Evolutionary conservation across 2,888 invertebrate genomes (phyloP), one percentile per base, ranked within the genome.

Genomic region (Hartigia nigra): DNA sequence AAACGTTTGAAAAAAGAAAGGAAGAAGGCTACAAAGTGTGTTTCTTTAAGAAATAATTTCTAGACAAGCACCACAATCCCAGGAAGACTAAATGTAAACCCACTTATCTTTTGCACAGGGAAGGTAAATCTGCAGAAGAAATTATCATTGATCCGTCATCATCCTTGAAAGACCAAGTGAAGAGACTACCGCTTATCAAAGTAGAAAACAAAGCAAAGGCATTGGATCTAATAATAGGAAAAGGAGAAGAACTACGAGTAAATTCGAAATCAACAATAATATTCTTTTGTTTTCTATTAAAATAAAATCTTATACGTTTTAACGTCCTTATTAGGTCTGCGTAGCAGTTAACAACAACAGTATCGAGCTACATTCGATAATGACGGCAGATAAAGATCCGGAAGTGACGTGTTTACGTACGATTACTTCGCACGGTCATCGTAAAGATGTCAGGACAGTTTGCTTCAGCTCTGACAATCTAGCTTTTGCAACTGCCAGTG

Each of bases 401-500:
- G 94, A 95, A 91, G 92, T 94, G 88, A 93, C 92, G 82, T 87
- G 92, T 88, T 91, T 97, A 31, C 94, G 96, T 81, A 94, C 94
- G 77, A 93, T 98, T 74, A 93, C 93, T 1, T 93, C 93, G 81
- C 95, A 96, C 23, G 99, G 99, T 0, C 99, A 99, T 92, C 95
- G 97, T 79, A 96, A 96, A 74, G 98, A 99, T 88, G 96, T 98
- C 11, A 94, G 98, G 76, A 95, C 96, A 34, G 93, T 99, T 34
- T 94, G 96, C 78, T 98, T 99, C 90, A 98, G 98, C 90, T 97
- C 97, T 1, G 98, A 99, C 91, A 97, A 96, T 88, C 93, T 97
- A 80, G 97, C 97, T 1, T 93, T 99, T 80, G 94, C 96, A 1
- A 97, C 98, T 0, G 98, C 96, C 0, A 96, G 98, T 83, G 96